Evolutionary conservation across 2,113 vertebrate species (phyloP).

Genomic region (Cebidichthys violaceus): DNA sequence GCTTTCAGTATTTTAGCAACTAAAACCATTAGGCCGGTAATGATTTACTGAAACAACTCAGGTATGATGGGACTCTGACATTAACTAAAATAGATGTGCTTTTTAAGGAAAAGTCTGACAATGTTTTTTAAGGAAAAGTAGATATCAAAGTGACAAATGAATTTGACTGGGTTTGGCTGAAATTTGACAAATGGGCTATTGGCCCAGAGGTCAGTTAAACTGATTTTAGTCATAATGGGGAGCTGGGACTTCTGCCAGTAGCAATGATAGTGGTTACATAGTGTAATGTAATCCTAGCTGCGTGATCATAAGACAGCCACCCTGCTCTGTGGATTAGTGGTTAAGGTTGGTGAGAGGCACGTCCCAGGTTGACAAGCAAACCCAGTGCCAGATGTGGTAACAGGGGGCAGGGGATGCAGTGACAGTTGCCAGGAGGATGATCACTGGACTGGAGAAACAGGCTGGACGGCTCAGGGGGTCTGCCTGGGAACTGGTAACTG

Average conservation of each 20-base stretch:
- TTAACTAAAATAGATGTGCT: neutral
- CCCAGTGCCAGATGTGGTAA: conserved; percentile 48
- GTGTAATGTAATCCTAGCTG: conserved; percentile 4
- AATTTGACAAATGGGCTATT: conserved; percentile 2
- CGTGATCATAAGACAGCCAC: conserved; percentile 9
- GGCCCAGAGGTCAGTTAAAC: neutral
- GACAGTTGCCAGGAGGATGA: conserved; percentile 61
- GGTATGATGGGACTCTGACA: neutral
- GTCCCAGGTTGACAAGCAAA: conserved; percentile 33
- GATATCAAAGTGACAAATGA: neutral
- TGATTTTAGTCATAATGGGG: conserved; percentile 12
- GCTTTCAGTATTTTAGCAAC: neutral
- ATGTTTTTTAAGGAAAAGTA: neutral
- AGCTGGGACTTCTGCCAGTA: conserved; percentile 15
- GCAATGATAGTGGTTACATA: neutral
- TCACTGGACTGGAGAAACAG: conserved; percentile 56
- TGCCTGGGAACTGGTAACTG: conserved; percentile 48
- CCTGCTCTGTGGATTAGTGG: conserved; percentile 9
- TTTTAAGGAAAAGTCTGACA: neutral
- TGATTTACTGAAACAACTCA: neutral
- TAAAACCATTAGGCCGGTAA: neutral
- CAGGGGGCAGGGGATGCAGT: conserved; percentile 6
- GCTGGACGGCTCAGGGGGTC: conserved; percentile 38
- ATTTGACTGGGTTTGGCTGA: neutral
- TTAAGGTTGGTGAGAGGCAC: conserved; percentile 13